phyloP scores from a whole-genome alignment of 2,113 vertebrate species.

The Tupaia tana region DNA sequence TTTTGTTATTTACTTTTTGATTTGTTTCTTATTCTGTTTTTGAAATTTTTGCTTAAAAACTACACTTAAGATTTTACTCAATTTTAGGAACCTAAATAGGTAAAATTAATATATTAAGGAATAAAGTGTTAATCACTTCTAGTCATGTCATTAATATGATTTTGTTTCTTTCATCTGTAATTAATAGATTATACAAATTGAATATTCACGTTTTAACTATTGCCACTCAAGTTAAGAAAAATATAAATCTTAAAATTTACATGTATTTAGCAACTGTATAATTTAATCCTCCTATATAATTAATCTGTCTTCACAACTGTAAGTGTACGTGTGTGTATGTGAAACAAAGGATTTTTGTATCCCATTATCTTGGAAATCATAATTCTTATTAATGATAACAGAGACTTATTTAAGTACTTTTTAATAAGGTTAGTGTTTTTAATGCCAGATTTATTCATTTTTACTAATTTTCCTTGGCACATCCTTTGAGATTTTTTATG shows the following conservation, averaged over 20 bases:
- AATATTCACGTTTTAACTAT: conserved; percentile 46
- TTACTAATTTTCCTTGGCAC: conserved; percentile 37
- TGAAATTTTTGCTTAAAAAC: conserved; percentile 35
- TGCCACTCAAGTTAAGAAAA: conserved; percentile 41
- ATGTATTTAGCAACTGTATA: conserved; percentile 44
- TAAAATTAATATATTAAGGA: conserved; percentile 53
- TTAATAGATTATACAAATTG: conserved; percentile 45
- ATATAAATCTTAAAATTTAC: conserved; percentile 39
- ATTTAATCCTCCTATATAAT: conserved; percentile 10
- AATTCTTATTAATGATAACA: conserved; percentile 58
- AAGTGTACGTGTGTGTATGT: neutral
- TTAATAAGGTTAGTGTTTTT: conserved; percentile 37
- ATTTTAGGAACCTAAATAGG: conserved; percentile 39
- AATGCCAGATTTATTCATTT: conserved; percentile 55
- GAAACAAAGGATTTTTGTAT: conserved; percentile 42
- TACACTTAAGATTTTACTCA: conserved; percentile 54
- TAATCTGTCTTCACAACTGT: neutral
- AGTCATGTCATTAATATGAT: conserved; percentile 44
- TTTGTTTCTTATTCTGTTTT: conserved; percentile 66
- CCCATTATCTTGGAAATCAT: conserved; percentile 42
- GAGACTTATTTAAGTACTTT: conserved; percentile 1
- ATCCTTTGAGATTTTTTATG: conserved; percentile 13
- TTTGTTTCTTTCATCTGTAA: conserved; percentile 46
- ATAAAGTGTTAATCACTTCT: conserved; percentile 32
- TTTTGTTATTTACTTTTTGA: conserved; percentile 43